Evolutionary conservation across 2,888 invertebrate genomes (phyloP), one percentile per base, ranked within the genome.

Genomic region (Drosophila borborema): DNA sequence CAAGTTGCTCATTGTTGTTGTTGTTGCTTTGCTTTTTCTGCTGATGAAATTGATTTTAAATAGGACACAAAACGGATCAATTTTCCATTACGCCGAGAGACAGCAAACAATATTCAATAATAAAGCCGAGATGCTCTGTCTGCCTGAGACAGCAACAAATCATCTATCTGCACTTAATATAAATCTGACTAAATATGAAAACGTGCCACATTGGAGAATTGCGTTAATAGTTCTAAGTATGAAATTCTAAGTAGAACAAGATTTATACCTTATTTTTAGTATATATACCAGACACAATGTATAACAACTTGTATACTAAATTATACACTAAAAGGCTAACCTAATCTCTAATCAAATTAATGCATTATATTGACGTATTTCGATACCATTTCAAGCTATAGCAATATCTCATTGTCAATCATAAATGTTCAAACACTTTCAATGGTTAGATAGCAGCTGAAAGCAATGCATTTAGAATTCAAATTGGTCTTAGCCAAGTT

Each of bases 41-140:
- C 62, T 38, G 63, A 62, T 65, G 65, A 59, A 62, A 69, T 67
- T 80, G 58, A 82, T 72, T 71, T 48, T 55, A 67, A 80, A 75
- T 68, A 40, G 59, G 48, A 86, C 56, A 60, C 60, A 77, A 23
- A 56, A 34, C 48, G 36, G 64, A 62, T 80, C 65, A 45, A 43
- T 53, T 65, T 55, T 18, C 49, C 12, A 49, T 23, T 54, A 49
- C 45, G 51, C 45, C 40, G 3, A 41, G 64, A 56, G 51, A 72
- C 45, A 53, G 10, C 64, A 43, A 76, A 59, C 54, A 61, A 63
- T 45, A 48, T 53, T 51, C 36, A 46, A 38, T 36, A 56, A 51
- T 6, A 56, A 18, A 40, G 51, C 46, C 23, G 10, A 56, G 36
- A 31, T 4, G 38, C 14, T 10, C 16, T 28, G 40, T 10, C 48